Evolutionary conservation across 2,113 vertebrate genomes (phyloP), one percentile per base, ranked within the genome.

Genomic region (Paraplagusia blochii): DNA sequence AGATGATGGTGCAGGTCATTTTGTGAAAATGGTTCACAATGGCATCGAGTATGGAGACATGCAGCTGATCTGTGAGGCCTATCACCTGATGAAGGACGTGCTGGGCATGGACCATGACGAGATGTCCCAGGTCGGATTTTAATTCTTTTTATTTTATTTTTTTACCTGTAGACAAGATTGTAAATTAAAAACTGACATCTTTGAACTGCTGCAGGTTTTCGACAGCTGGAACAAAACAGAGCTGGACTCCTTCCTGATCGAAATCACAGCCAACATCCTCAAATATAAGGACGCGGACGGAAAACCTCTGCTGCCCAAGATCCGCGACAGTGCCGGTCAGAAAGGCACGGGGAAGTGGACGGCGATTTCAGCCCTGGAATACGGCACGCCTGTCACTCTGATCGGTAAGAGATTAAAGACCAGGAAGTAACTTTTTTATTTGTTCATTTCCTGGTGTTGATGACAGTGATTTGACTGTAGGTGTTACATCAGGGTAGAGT

Each of bases 21-120:
- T 97, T 47, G 97, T 99, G 69, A 99, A 99, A 91, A 99, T 99
- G 97, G 97, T 99, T 44, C 97, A 99, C 76, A 99, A 99, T 0
- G 97, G 97, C n/a, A 99, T 99, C 0, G 97, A 99, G 74, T 99
- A 99, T 0, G 97, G 97, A 0, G 97, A 99, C 85, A 99, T 99
- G 97, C 97, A 99, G 91, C 88, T 99, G 46, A 98, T 99, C 81
- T 98, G 95, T 15, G 97, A 99, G 82, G 97, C 96, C 4, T 99
- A 98, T 76, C 97, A 99, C 75, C 84, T 99, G 72, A 98, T 99
- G 97, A 97, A 93, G n/a, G 96, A 99, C 0, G 80, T 96, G 2
- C 73, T 98, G 82, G 85, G 76, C 13, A 93, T 99, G 95, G 89
- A 90, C 16, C 95, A 99, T 0, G 79, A 91, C 0, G 92, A 95